Percentiles rank a stretch among this genome's conserved stretches.
Conservation (phyloP, 2,113 vertebrate genomes). For the Podarcis muralis region DNA sequence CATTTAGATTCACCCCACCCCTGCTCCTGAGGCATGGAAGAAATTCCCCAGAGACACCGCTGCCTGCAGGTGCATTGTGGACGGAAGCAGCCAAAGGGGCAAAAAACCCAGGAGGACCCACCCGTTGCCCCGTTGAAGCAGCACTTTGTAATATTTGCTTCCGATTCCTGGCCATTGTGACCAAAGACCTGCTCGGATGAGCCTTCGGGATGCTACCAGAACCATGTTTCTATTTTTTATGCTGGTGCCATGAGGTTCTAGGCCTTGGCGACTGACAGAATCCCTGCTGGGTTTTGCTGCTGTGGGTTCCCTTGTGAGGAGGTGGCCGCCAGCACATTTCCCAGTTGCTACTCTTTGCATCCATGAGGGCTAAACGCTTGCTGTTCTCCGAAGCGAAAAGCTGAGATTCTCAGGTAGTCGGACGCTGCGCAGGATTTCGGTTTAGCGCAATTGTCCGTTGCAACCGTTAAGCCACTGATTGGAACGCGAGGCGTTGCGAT, state of each 20-base stretch:
- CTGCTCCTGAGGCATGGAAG: rapidly evolving
- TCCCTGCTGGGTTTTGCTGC: neutral
- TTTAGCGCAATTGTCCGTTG: neutral
- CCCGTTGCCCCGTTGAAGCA: constrained; percentile 17
- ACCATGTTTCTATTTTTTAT: neutral
- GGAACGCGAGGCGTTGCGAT: neutral
- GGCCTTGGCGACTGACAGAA: neutral
- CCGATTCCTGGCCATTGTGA: neutral
- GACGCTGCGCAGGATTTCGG: neutral
- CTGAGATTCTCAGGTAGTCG: neutral
- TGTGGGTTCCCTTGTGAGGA: neutral
- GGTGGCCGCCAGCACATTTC: neutral
- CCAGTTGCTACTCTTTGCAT: neutral
- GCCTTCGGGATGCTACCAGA: rapidly evolving
- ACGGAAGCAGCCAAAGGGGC: neutral
- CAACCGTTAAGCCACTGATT: neutral
- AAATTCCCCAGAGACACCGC: neutral
- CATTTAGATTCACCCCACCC: neutral
- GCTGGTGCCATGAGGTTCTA: neutral
- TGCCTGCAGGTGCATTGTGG: rapidly evolving
- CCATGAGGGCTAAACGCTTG: neutral
- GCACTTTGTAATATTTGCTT: constrained; percentile 50
- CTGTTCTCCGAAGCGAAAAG: neutral
- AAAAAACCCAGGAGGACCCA: neutral
- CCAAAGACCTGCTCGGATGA: constrained; percentile 36